Evolutionary conservation across 2,113 vertebrate species (phyloP), one percentile per base, ranked within the genome.

Genomic region (Eira barbara): DNA sequence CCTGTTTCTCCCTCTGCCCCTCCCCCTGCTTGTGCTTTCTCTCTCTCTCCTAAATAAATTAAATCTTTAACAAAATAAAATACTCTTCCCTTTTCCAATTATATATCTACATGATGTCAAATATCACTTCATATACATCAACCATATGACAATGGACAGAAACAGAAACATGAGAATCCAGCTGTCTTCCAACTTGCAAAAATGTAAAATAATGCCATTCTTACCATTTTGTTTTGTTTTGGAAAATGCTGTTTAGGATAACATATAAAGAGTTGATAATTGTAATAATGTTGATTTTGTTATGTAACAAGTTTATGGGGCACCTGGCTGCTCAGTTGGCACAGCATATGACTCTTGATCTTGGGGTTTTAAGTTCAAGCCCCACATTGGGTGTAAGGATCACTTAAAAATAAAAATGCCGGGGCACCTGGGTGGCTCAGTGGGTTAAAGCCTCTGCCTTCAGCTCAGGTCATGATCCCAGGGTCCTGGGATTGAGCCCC

Each of bases 241-340:
- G 6, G 49, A 85, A 98, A 96, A 81, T 78, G 15, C 18, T 80
- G 4, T 94, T 92, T 95, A 71, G 21, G 47, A 82, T 82, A 94
- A 94, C 36, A 92, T 76, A 18, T 27, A 49, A 94, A 69, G 45
- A 88, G 52, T 23, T 36, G 92, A 83, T 89, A 45, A 93, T 6
- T 73, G 13, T n/a, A 95, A 89, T 49, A 93, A 71, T 95, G 39
- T 81, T 96, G 65, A 59, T 92, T 95, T 94, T 96, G 61, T 67
- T 63, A 94, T 29, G 6, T 78, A 18, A 47, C 18, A 78, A 78
- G 74, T 78, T 76, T 47, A 78, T 78, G 39, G 71, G 23, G 39
- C 21, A 20, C 39, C 23, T 74, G 74, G 42, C 42, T 78, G 27
- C 74, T 47, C 74, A 47, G 42, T 47, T 27, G 18, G 42, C 27